Conservation (phyloP, 2,888 invertebrate genomes). For the Macaria liturata region DNA sequence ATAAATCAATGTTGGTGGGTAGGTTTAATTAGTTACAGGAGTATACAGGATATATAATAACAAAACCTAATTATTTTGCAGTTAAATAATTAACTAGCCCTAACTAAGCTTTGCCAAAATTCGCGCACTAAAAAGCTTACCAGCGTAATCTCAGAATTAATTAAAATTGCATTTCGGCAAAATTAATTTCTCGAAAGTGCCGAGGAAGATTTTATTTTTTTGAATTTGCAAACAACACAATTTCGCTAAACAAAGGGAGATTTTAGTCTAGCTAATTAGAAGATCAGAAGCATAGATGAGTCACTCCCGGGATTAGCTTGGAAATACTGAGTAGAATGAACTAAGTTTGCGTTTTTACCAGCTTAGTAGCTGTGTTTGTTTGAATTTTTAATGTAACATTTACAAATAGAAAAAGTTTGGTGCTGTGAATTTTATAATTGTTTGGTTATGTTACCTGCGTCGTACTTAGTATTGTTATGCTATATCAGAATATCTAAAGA, state of each 20-base stretch:
- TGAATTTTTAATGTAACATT: constrained; percentile 14
- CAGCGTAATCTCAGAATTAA: not conserved
- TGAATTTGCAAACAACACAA: constrained; percentile 26
- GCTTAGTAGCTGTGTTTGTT: constrained; percentile 14
- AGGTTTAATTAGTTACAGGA: no score
- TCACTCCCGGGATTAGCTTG: constrained; percentile 40
- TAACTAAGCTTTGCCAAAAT: not conserved
- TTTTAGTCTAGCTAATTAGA: constrained; percentile 47
- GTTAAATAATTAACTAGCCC: no score
- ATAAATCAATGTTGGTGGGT: no score
- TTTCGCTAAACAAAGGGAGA: constrained; percentile 35
- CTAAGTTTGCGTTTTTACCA: constrained; percentile 25
- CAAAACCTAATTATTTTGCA: no score
- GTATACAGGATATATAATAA: no score
- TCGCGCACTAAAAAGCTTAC: not conserved
- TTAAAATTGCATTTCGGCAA: constrained; percentile 30
- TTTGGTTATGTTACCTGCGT: no score
- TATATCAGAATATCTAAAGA: no score
- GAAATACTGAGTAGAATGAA: constrained; percentile 34
- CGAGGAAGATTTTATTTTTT: constrained; percentile 22
- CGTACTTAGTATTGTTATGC: no score
- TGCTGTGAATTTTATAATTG: no score
- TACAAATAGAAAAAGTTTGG: not conserved
- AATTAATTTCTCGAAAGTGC: constrained; percentile 8
- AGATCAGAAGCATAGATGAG: constrained; percentile 52